These are phyloP conservation scores for Sciurus niger DNA, from an alignment of 2,113 vertebrate species.

Conservation along the genomic window DNA sequence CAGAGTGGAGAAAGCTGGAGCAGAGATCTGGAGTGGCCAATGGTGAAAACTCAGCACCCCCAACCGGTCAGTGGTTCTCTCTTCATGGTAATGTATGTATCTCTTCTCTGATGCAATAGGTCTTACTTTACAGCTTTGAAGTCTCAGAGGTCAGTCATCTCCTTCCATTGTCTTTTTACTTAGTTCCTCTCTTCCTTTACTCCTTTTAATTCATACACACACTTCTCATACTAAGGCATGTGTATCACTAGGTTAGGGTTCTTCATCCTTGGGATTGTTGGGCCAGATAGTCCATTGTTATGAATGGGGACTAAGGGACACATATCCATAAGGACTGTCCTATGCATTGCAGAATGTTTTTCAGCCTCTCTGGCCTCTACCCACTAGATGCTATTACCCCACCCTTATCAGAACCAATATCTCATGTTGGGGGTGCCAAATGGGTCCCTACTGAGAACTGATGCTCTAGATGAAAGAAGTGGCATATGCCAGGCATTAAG, in stretches of 20 bases:
- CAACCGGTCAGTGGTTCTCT: background rate
- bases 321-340: background rate
- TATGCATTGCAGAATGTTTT: background rate
- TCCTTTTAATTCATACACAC: background rate
- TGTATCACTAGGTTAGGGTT: background rate
- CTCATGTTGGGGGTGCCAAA: background rate
- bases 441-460: background rate
- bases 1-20: background rate
- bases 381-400: background rate
- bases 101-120: background rate
- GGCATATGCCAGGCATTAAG: background rate
- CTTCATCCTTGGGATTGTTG: background rate
- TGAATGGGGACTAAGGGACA: background rate
- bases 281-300: background rate
- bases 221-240: background rate
- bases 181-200: background rate
- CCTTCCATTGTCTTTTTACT: background rate
- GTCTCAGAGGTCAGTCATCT: background rate
- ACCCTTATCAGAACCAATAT: background rate
- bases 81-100: background rate
- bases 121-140: background rate
- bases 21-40: background rate
- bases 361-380: background rate
- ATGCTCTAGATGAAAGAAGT: background rate
- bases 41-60: background rate